These are phyloP conservation scores for Onychorhynchus coronatus DNA, from an alignment of 2,113 vertebrate species.

Conservation along the genomic window DNA sequence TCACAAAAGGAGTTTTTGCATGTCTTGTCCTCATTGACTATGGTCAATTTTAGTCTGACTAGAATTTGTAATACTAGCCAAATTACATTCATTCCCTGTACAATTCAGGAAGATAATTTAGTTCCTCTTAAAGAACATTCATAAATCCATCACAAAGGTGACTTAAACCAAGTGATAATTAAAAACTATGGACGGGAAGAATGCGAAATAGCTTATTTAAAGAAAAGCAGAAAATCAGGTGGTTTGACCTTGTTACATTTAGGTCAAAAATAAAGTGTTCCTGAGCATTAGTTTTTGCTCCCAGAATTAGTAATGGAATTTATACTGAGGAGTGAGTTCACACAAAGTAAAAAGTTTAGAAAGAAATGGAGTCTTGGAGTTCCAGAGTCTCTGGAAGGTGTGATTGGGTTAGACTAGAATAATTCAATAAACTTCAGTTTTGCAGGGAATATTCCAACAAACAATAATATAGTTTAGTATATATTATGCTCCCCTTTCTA, in stretches of 20 bases:
- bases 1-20: background rate
- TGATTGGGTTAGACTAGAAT: background rate
- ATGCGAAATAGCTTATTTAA: background rate
- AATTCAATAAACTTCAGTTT: background rate
- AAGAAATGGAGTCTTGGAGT: background rate
- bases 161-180: background rate
- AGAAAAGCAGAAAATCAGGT: accelerated
- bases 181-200: background rate
- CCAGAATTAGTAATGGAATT: background rate
- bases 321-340: background rate
- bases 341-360: background rate
- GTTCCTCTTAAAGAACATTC: background rate
- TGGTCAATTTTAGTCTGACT: background rate
- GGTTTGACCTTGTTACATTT: background rate
- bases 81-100: background rate
- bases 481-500: background rate
- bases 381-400: background rate
- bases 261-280: background rate
- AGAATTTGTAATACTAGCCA: background rate
- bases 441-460: background rate
- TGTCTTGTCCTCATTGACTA: background rate
- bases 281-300: background rate
- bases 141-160: background rate
- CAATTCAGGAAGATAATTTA: background rate
- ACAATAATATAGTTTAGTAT: background rate